Evolutionary conservation across 1,140 invertebrate species (phyloP).

Genomic region (Brachionus asplanchnoidis): DNA sequence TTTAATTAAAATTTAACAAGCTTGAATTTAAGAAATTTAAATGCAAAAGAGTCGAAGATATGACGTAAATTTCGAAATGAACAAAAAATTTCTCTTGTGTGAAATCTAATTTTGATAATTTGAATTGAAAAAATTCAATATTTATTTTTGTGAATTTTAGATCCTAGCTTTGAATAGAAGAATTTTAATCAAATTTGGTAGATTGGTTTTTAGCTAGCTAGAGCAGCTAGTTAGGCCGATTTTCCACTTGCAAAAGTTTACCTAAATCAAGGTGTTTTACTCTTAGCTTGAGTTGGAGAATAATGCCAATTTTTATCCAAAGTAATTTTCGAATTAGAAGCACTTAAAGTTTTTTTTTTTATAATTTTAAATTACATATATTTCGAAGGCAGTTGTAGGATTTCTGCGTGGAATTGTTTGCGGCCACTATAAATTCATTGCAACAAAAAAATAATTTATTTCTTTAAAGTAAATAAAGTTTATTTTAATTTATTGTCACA

Average conservation of each 20-base stretch:
- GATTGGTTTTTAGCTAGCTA: background rate
- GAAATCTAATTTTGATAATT: slow-evolving; percentile 26
- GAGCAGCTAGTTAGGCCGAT: background rate
- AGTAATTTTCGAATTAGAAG: no score
- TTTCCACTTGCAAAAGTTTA: no score
- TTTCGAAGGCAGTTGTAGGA: no score
- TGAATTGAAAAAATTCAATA: background rate
- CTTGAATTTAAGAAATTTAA: background rate
- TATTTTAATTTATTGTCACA: background rate
- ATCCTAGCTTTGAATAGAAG: background rate
- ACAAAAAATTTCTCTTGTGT: background rate
- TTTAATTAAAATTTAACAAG: slow-evolving; percentile 6
- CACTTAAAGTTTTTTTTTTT: no score
- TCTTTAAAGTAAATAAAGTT: background rate
- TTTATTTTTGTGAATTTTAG: slow-evolving; percentile 7
- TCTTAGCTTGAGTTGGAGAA: no score
- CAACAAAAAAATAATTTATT: no score
- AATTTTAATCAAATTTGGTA: background rate
- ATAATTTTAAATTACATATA: no score
- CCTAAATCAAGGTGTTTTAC: no score
- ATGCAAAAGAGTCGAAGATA: background rate
- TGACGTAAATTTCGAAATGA: background rate
- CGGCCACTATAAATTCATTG: no score
- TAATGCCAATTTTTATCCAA: no score
- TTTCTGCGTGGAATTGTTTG: no score